Evolutionary conservation across 2,797 vertebrate genomes (phyloP).

Genomic region (Enoplosus armatus): DNA sequence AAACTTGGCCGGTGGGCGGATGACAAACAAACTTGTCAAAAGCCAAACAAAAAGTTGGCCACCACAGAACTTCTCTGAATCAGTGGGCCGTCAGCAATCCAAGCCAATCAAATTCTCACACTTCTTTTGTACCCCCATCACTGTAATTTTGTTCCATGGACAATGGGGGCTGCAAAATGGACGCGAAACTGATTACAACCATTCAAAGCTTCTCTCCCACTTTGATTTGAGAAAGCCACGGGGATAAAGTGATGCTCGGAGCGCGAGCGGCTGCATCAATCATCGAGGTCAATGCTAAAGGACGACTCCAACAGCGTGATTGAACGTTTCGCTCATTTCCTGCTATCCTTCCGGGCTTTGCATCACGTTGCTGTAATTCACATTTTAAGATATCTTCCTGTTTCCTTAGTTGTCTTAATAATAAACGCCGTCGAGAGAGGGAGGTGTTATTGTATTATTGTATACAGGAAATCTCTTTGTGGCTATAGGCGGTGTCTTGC

Average conservation of each 20-base stretch:
- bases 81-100: neutral
- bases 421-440: neutral
- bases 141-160: slow-evolving; percentile 52
- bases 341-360: slow-evolving; percentile 23
- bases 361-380: neutral
- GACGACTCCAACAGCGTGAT: slow-evolving; percentile 23
- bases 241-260: slow-evolving; percentile 30
- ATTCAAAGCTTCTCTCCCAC: slow-evolving; percentile 46
- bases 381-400: neutral
- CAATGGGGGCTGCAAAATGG: slow-evolving; percentile 47
- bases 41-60: slow-evolving; percentile 42
- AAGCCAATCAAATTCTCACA: slow-evolving; percentile 45
- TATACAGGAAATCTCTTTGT: neutral
- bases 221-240: slow-evolving; percentile 57
- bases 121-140: slow-evolving; percentile 27
- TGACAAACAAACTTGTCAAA: slow-evolving; percentile 47
- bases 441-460: neutral
- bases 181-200: slow-evolving; percentile 56
- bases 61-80: slow-evolving; percentile 32
- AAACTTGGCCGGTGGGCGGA: slow-evolving; percentile 1
- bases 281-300: slow-evolving; percentile 50
- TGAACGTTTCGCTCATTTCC: slow-evolving; percentile 32
- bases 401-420: neutral
- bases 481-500: neutral
- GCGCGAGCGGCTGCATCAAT: slow-evolving; percentile 42